phyloP scores from a whole-genome alignment of 1,140 invertebrate genomes.

The Dendroctonus valens region DNA sequence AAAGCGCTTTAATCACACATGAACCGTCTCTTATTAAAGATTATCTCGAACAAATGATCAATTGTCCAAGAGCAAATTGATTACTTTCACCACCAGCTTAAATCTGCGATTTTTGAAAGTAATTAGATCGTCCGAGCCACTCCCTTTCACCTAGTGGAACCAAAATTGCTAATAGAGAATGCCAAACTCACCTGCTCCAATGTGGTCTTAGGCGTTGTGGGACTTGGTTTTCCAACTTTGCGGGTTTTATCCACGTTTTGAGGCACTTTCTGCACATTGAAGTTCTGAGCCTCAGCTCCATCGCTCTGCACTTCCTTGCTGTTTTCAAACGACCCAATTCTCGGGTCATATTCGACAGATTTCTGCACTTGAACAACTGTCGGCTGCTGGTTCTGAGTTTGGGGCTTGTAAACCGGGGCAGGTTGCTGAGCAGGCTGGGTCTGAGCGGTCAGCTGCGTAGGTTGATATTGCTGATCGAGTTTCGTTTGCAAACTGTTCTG shows the following conservation, averaged over 20 bases:
- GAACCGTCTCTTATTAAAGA: too few relatives aligned
- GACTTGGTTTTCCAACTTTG: neutral
- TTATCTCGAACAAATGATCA: too few relatives aligned
- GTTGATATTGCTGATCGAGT: slow-evolving; percentile 11
- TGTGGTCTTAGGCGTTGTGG: too few relatives aligned
- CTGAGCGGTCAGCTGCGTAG: neutral
- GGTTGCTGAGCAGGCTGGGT: neutral
- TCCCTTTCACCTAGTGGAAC: too few relatives aligned
- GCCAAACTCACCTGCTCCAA: slow-evolving; percentile 4
- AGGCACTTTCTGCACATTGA: neutral
- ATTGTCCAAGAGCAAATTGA: too few relatives aligned
- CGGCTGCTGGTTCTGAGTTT: neutral
- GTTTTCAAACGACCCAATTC: slow-evolving; percentile 12
- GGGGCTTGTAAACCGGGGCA: slow-evolving; percentile 17
- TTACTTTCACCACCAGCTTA: too few relatives aligned
- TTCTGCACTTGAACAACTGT: slow-evolving; percentile 6
- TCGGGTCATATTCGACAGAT: slow-evolving; percentile 20
- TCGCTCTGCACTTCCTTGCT: slow-evolving; percentile 7
- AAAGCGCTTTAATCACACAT: too few relatives aligned
- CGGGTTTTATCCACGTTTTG: neutral
- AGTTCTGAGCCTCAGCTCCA: neutral
- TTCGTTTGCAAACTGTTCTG: slow-evolving; percentile 6
- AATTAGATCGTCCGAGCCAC: too few relatives aligned
- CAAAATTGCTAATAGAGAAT: too few relatives aligned
- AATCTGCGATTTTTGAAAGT: too few relatives aligned